Evolutionary conservation across 2,113 vertebrate species (phyloP), one percentile per base, ranked within the genome.

Genomic region (Syrmaticus mikado): DNA sequence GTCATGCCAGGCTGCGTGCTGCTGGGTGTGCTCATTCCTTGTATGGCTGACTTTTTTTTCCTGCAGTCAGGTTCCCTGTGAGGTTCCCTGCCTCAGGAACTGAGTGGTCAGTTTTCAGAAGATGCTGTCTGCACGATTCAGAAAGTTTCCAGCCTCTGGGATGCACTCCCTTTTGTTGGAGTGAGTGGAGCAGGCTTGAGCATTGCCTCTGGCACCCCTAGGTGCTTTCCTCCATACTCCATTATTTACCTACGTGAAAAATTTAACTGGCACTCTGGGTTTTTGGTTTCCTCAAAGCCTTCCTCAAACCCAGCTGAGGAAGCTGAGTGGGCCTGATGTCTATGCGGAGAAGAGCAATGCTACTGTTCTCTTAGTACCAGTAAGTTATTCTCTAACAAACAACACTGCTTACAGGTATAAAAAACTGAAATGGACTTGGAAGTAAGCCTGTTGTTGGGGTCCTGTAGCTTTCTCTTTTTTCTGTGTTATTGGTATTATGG

Each of bases 341-440:
- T 27, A 15, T 0, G 0, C 30, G n/a, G 30, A 76, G 41, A 30
- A 88, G 12, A 1, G 1, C 28, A 46, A 0, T 1, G 5, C 65
- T 7, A 2, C 34, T 4, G 1, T 60, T 34, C 17, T 86, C 3
- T 13, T 28, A 2, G 1, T 86, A 74, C 80, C 80, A 64, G 21
- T 24, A 72, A 58, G 12, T 64, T 86, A 34, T 74, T 78, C 55
- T 28, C 19, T 72, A 58, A 46, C 55, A 89, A 84, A 61, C 1
- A 0, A 79, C 85, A 58, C 61, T 10, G 22, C 46, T 95, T 14
- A 68, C 78, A 87, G 40, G 40, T 76, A 40, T 57, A 32, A 85
- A 72, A 82, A 60, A 3, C 48, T 78, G 0, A 0, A 76, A 36
- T 82, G 67, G 66, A 52, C n/a, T 89, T 92, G 57, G 85, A 95